Evolutionary conservation across 2,113 vertebrate genomes (phyloP), one percentile per base, ranked within the genome.

Genomic region (Euleptes europaea): DNA sequence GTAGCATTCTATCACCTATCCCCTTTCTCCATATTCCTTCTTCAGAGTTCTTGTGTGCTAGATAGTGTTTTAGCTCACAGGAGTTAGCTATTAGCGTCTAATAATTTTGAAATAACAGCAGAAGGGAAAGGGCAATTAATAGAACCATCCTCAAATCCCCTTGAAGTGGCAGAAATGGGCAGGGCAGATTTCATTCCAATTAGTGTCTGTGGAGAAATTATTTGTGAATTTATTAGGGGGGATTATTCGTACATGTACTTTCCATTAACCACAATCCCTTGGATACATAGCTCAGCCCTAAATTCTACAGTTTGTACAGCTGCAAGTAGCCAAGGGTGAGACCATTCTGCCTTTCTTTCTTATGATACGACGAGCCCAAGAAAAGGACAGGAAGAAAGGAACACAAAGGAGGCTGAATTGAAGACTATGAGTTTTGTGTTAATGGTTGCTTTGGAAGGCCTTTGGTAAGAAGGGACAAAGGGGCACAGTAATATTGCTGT

Each of bases 181-280:
- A 72, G 1, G 6, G 65, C 82, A 88, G 26, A 81, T 89, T 82
- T 84, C 87, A 86, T 70, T 71, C 31, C n/a, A 90, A 90, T 92
- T 92, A 93, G 86, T 42, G 88, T 88, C 90, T 91, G 88, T 82
- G 14, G 57, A 88, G 86, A 75, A 91, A 88, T 94, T 88, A 85
- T 90, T 95, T 91, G 86, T 93, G 92, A 94, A 90, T 90, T 93
- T 93, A 93, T 93, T 88, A 89, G 73, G 74, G 73, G 88, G 87
- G 89, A 89, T 90, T 88, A 86, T 69, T 90, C 88, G 38, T 91
- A 93, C 92, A 93, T 91, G 92, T 87, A 86, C 84, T 94, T 94
- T 88, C 90, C 92, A 93, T 95, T 93, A 94, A 87, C 5, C 76
- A 67, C 86, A 92, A 57, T 90, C 90, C 60, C 88, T 74, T 9